phyloP scores from a whole-genome alignment of 2,797 vertebrate genomes.

The Poliocrania exsul region DNA sequence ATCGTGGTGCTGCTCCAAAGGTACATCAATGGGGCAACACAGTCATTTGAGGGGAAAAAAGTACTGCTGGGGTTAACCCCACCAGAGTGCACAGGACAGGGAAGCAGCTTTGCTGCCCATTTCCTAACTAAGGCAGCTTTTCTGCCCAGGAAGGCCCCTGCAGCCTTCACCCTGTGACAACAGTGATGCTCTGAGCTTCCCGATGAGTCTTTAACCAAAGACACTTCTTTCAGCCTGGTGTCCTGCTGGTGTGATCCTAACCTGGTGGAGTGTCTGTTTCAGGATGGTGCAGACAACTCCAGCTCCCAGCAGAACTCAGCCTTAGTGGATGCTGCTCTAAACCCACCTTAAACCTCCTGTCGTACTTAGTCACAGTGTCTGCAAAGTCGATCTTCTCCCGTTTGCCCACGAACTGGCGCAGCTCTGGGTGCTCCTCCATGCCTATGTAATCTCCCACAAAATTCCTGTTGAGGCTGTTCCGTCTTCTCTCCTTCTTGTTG shows the following conservation, averaged over 20 bases:
- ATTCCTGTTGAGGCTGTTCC: slow-evolving; percentile 97
- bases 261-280: not conserved
- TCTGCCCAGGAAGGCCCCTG: not conserved
- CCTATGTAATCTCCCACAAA: slow-evolving; percentile 97
- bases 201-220: not conserved
- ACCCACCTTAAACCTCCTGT: slow-evolving; percentile 93
- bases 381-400: slow-evolving; percentile 97
- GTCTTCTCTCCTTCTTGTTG: slow-evolving; percentile 93
- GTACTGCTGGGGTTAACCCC: not conserved
- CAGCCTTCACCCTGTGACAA: not conserved
- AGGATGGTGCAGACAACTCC: not conserved
- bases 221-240: not conserved
- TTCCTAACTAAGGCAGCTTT: not conserved
- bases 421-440: slow-evolving; percentile 93
- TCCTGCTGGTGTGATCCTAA: not conserved
- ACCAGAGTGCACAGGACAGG: not conserved
- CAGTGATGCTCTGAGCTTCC: not conserved
- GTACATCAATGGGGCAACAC: not conserved
- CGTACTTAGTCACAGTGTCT: slow-evolving; percentile 93
- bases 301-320: not conserved
- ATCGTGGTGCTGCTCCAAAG: not conserved
- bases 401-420: slow-evolving; percentile 93
- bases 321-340: not conserved
- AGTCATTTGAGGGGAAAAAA: not conserved
- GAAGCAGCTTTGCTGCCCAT: not conserved